phyloP scores from a whole-genome alignment of 1,140 invertebrate genomes.

The Megalopta genalis region DNA sequence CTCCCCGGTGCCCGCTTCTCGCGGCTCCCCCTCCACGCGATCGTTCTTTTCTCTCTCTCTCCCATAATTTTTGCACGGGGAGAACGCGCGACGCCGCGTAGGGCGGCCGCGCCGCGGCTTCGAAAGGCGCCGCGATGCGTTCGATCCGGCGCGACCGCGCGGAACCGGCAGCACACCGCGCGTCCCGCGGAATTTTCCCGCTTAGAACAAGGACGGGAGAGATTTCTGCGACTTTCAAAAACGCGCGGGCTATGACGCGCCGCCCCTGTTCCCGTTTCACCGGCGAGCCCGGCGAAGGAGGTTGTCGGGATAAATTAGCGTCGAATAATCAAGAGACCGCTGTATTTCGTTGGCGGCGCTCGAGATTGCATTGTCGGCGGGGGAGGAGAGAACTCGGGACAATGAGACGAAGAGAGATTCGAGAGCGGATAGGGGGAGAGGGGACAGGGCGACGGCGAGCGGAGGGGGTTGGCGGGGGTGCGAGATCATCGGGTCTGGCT shows the following conservation, averaged over 20 bases:
- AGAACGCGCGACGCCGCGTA: neutral
- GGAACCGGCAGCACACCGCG: no score
- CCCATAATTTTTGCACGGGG: neutral
- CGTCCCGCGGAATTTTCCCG: no score
- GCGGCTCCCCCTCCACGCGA: no score
- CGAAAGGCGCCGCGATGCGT: no score
- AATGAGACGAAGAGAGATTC: neutral
- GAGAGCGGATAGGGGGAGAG: neutral
- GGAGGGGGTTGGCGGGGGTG: neutral
- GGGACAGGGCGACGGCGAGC: neutral
- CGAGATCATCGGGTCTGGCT: constrained; percentile 33
- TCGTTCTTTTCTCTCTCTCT: neutral
- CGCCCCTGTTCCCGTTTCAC: neutral
- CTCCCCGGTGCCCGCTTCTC: neutral
- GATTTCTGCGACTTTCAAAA: neutral
- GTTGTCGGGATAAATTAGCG: neutral
- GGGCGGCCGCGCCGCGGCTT: no score
- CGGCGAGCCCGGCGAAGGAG: neutral
- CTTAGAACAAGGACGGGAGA: no score
- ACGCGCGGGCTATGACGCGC: neutral
- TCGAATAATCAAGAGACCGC: constrained; percentile 2
- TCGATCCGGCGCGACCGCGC: no score
- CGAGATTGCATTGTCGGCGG: neutral
- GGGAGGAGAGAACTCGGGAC: neutral
- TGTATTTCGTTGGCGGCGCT: neutral